A percentile compares a stretch with the other conserved stretches of the same genome.
These are phyloP conservation scores for Adelphocoris suturalis DNA, from an alignment of 2,888 invertebrate genomes.

Conservation along the genomic window DNA sequence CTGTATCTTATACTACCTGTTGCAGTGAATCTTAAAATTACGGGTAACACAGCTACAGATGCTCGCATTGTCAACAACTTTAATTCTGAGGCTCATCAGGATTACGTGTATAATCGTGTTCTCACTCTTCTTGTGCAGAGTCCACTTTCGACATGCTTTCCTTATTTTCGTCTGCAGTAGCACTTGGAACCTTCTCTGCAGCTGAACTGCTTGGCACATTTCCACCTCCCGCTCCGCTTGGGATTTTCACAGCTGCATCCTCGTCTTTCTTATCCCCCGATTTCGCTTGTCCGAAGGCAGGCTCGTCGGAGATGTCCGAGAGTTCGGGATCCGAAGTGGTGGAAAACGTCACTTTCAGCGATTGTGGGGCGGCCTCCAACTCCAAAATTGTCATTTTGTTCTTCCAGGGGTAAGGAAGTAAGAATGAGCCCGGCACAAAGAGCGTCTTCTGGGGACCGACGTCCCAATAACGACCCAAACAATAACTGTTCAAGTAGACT, in stretches of 20 bases:
- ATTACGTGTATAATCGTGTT: too few relatives aligned
- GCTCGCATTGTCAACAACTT: too few relatives aligned
- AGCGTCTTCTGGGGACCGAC: conserved; percentile 46
- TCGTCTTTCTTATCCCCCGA: neutral
- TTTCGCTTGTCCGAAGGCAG: too few relatives aligned
- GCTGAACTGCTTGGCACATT: neutral
- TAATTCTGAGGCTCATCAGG: too few relatives aligned
- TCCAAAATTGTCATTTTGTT: conserved; percentile 39
- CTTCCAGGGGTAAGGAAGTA: conserved; percentile 13
- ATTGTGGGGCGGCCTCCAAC: neutral
- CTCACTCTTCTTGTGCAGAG: too few relatives aligned
- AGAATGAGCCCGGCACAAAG: neutral
- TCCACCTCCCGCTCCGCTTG: neutral
- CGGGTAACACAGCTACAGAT: too few relatives aligned
- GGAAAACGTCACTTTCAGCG: neutral
- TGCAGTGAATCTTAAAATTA: too few relatives aligned
- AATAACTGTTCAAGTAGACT: conserved; percentile 32
- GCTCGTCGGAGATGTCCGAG: neutral
- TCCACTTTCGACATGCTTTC: too few relatives aligned
- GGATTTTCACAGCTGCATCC: neutral
- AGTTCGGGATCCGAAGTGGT: neutral
- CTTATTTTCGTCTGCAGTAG: too few relatives aligned
- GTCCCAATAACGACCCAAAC: conserved; percentile 54
- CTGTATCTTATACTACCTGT: too few relatives aligned
- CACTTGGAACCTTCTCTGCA: too few relatives aligned